Evolutionary conservation across 2,113 vertebrate species (phyloP).

Genomic region (Enhydra lutris): DNA sequence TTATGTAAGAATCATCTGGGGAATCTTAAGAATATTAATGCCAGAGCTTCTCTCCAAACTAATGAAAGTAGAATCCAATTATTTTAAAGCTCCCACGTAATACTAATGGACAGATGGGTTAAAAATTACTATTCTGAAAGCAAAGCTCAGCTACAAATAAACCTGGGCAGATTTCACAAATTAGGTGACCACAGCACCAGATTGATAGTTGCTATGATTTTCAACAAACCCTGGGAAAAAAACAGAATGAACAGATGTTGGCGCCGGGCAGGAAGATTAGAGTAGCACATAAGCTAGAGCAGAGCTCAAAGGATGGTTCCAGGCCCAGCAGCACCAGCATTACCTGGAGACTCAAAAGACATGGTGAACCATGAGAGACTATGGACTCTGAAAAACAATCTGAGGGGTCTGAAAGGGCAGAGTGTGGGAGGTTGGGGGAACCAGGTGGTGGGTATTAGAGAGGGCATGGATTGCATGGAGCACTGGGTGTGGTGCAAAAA

Average conservation of each 20-base stretch:
- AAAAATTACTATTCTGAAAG: neutral
- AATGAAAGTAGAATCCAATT: slow-evolving; percentile 10
- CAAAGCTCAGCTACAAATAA: neutral
- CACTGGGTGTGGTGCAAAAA: too few species aligned
- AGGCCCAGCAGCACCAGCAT: neutral
- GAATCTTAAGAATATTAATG: neutral
- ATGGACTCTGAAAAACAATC: too few species aligned
- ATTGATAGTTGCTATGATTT: neutral
- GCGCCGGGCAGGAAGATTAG: too few species aligned
- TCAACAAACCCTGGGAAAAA: neutral
- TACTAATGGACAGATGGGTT: neutral
- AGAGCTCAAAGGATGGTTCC: neutral
- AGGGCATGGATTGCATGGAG: too few species aligned
- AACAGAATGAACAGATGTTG: neutral
- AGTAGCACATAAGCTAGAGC: neutral
- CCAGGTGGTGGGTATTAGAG: too few species aligned
- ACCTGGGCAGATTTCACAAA: neutral
- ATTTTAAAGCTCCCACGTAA: slow-evolving; percentile 8
- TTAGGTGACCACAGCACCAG: neutral
- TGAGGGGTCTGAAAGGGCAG: too few species aligned
- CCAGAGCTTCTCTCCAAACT: neutral
- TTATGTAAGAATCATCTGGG: neutral
- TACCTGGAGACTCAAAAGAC: neutral
- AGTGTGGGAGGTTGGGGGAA: too few species aligned
- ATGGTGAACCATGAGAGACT: too few species aligned